A percentile compares a stretch with the other conserved stretches of the same genome.
Conservation (phyloP, 2,797 vertebrate species). For the Pyrocephalus nanus region DNA sequence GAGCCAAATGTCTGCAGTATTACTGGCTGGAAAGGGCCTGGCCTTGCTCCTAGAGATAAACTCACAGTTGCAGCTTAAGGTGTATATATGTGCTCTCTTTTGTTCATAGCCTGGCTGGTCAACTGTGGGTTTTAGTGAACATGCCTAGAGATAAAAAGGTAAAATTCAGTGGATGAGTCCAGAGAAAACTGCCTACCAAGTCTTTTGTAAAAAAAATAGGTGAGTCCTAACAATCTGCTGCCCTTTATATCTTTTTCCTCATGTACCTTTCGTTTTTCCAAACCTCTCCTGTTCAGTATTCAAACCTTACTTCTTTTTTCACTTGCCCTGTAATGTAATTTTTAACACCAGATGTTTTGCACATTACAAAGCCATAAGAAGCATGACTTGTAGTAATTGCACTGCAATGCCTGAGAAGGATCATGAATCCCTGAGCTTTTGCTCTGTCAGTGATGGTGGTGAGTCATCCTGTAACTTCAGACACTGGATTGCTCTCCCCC, state of each 20-base stretch:
- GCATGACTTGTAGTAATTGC: conserved; percentile 4
- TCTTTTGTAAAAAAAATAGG: neutral
- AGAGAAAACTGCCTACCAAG: neutral
- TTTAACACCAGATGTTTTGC: conserved; percentile 32
- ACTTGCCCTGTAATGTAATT: neutral
- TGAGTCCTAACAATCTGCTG: neutral
- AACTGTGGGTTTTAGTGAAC: neutral
- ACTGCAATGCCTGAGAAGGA: neutral
- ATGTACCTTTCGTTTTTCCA: neutral
- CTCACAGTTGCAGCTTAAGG: neutral
- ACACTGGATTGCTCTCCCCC: neutral
- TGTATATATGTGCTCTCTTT: neutral
- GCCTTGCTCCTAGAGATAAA: neutral
- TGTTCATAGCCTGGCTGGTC: neutral
- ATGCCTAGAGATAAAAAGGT: neutral
- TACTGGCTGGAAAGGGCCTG: neutral
- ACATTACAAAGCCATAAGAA: neutral
- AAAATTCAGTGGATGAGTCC: neutral
- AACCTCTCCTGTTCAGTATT: neutral
- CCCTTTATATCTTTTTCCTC: neutral
- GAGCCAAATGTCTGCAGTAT: neutral
- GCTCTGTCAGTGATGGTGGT: neutral
- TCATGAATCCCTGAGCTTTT: neutral
- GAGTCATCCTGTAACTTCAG: conserved; percentile 29
- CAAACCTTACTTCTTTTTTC: neutral